Base-by-base conservation (phyloP, 2,888 invertebrate species). In the Aspidapion aeneum region DNA sequence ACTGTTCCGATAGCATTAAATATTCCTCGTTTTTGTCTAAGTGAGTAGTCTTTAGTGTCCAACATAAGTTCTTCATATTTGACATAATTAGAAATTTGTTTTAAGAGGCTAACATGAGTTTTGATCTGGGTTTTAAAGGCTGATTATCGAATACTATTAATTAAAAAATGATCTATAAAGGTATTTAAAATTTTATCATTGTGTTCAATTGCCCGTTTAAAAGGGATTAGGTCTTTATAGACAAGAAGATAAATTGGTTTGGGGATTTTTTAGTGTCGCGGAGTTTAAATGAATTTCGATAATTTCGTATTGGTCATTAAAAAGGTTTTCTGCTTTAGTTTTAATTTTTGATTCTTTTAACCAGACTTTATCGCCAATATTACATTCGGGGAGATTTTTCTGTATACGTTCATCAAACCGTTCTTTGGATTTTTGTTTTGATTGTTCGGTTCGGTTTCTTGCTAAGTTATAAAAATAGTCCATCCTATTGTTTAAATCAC, bases 341-440 rank as follows among this genome's bases (percentile, higher is more conserved):
- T 60, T 62, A 1, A 64, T n/a, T n/a, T 67, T 60, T 67, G 63
- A 66, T 54, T 63, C 60, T 57, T 62, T 63, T 9, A 57, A 52
- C 49, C 62, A 65, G 0, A 63, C 67, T 61, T 68, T 62, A 21
- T 68, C 52, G 3, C 64, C 62, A 1, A 68, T 18, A 35, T 65
- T 55, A 55, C 56, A 69, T 51, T 63, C 50, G 0, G 52, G 49
- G 2, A 21, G 20, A 7, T 63, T 63, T 9, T n/a, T 18, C 12
- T 56, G 51, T n/a, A 66, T 57, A 7, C 21, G 21, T 58, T 59
- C 12, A 48, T 65, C 61, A 22, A 68, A 66, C 17, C 60, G 22
- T 9, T 50, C 18, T 66, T 68, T 66, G 2, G 65, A 58, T 66
- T 65, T 64, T 63, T 62, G 57, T 57, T 69, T n/a, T n/a, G n/a